These are phyloP conservation scores for Aurelia aurita DNA, from an alignment of 30 jellyfish, hydroid and myxozoan genomes.

Conservation along the genomic window DNA sequence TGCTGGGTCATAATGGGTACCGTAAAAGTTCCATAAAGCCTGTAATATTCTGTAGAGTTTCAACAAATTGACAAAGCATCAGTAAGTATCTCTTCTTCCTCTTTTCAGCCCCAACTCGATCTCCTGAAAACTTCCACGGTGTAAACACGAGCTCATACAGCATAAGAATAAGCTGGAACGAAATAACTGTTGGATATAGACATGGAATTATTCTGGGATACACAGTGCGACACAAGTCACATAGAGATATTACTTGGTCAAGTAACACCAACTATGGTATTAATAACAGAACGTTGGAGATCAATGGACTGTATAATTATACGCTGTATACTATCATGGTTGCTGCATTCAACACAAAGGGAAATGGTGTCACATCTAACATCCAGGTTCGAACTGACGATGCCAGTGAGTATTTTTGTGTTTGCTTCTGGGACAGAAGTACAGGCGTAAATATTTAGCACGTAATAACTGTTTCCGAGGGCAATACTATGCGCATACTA, in stretches of 20 bases:
- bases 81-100: too few relatives aligned
- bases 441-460: too few relatives aligned
- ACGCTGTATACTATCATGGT: conserved; percentile 36
- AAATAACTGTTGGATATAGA: conserved; percentile 21
- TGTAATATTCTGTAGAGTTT: too few relatives aligned
- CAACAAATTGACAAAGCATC: too few relatives aligned
- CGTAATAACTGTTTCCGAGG: too few relatives aligned
- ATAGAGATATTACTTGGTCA: conserved; percentile 7
- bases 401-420: conserved; percentile 23
- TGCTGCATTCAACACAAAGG: conserved; percentile 47
- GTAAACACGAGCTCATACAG: conserved; percentile 61
- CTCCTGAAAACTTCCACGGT: conserved; percentile 41
- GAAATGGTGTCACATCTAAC: conserved; percentile 24
- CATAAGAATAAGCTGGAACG: conserved; percentile 35
- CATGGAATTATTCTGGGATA: conserved; percentile 64
- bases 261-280: background rate
- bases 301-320: conserved; percentile 22
- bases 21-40: too few relatives aligned
- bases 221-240: conserved; percentile 5
- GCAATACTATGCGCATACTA: too few relatives aligned
- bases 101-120: conserved; percentile 44
- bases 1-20: too few relatives aligned
- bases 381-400: conserved; percentile 59
- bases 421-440: background rate
- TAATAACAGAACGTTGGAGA: conserved; percentile 29